Conservation (phyloP, 2,113 vertebrate genomes). For the Lampris megalopsis region DNA sequence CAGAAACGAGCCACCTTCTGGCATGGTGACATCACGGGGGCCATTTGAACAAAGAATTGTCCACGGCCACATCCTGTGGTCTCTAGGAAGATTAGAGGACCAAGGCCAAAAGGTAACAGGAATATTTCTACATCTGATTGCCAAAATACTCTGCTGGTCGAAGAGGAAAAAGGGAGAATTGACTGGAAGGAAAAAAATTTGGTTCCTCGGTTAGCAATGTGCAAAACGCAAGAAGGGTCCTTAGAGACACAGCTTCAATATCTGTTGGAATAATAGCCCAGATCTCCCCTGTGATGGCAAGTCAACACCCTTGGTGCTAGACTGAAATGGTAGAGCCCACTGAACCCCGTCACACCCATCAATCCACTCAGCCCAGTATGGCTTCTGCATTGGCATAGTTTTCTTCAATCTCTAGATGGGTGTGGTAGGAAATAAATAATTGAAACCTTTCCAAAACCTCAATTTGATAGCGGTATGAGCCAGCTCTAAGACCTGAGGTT, state of each 20-base stretch:
- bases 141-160: constrained; percentile 13
- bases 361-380: constrained; percentile 9
- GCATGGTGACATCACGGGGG: background rate
- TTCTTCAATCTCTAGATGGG: constrained; percentile 32
- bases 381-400: constrained; percentile 48
- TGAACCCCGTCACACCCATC: background rate
- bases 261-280: constrained; percentile 21
- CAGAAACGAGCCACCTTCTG: constrained; percentile 1
- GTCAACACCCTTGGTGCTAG: background rate
- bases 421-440: constrained; percentile 50
- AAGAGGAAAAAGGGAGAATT: constrained; percentile 4
- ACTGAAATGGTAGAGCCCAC: constrained; percentile 3
- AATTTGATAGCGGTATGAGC: constrained; percentile 37
- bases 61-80: constrained; percentile 17
- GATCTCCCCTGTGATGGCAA: constrained; percentile 27
- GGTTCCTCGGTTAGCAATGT: constrained; percentile 67
- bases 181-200: constrained; percentile 31
- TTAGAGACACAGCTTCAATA: constrained; percentile 42
- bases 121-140: constrained; percentile 38
- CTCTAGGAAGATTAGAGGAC: constrained; percentile 11
- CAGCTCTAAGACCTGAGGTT: constrained; percentile 17
- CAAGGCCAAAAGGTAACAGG: background rate
- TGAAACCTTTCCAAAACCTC: constrained; percentile 34
- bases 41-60: constrained; percentile 18
- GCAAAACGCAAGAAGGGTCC: constrained; percentile 75